Percentiles rank a stretch among this genome's conserved stretches.
Conservation (phyloP, 30 jellyfish, hydroid and myxozoan species). For the Aurelia coerulea region DNA sequence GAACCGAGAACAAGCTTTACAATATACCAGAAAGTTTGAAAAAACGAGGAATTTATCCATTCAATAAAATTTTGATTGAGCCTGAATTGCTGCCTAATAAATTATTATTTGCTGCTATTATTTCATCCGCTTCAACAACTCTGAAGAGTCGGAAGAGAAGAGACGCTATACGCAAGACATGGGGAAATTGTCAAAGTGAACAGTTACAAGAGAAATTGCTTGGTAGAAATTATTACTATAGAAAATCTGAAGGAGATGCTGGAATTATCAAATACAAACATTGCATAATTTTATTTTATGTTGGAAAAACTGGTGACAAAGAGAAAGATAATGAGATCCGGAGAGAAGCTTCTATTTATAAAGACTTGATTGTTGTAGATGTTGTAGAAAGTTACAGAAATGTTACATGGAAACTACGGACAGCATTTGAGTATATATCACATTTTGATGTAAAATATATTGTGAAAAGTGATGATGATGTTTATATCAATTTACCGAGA, state of each 20-base stretch:
- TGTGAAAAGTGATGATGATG: slow-evolving; percentile 83
- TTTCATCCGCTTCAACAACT: slow-evolving; percentile 36
- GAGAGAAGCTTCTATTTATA: slow-evolving; percentile 47
- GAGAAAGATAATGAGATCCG: neutral
- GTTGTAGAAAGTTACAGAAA: slow-evolving; percentile 49
- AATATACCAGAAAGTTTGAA: neutral
- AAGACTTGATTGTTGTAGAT: slow-evolving; percentile 58
- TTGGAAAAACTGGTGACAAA: slow-evolving; percentile 51
- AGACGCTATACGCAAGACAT: slow-evolving; percentile 75
- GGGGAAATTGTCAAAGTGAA: slow-evolving; percentile 55
- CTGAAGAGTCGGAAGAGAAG: slow-evolving; percentile 22
- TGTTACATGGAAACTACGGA: slow-evolving; percentile 73
- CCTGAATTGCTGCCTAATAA: slow-evolving; percentile 15
- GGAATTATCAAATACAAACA: neutral
- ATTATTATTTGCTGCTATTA: slow-evolving; percentile 33
- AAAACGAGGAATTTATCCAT: slow-evolving; percentile 14
- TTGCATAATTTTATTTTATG: slow-evolving; percentile 52
- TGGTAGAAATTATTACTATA: neutral
- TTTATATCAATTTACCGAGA: slow-evolving; percentile 55
- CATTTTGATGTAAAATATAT: slow-evolving; percentile 47
- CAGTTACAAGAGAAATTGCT: neutral
- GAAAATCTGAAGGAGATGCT: neutral
- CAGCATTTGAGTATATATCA: slow-evolving; percentile 57
- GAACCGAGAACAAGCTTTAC: neutral
- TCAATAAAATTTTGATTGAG: slow-evolving; percentile 21